Evolutionary conservation across 2,797 vertebrate species (phyloP), one percentile per base, ranked within the genome.

Genomic region (Acipenser oxyrinchus): DNA sequence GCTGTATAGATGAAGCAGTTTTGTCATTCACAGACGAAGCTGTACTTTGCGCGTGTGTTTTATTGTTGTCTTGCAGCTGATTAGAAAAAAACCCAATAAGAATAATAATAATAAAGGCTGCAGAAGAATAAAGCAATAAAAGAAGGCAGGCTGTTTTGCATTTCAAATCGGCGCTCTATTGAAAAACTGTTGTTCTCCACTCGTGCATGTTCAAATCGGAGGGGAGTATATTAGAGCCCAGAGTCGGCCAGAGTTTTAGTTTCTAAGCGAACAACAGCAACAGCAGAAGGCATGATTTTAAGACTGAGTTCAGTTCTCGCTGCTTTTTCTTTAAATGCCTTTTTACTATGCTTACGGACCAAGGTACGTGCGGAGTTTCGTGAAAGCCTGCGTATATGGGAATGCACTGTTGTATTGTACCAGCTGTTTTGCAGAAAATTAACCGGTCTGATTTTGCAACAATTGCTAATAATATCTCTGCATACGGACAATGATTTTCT

Each of bases 201-300:
- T 84, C 83, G 92, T 93, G 94, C 93, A 94, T 93, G 92, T 92
- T 89, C 83, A 87, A 77, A 89, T 79, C 87, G 77, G 86, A 86
- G 87, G 37, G 37, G 80, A 82, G 82, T 90, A 91, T 90, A 92
- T 89, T 84, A 91, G 91, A 91, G 93, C 91, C 89, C 89, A 87
- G 91, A 84, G 84, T 89, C 91, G 81, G 88, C 89, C 80, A 79
- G 87, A 81, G 83, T 83, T 82, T 75, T 79, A 83, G 81, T 73
- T 81, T 72, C 80, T 73, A 83, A 74, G 73, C 84, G 79, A 86
- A 87, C 70, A 79, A 70, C 71, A 69, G 78, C 78, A 82, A 77
- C 78, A 83, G 78, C 18, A 83, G 86, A 80, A 89, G 92, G 90
- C 89, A 96, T 95, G 95, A 89, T 89, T 86, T 76, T 89, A 86